A percentile compares a stretch with the other conserved stretches of the same genome.
Conservation (phyloP, 1,140 invertebrate genomes). For the Trichogramma pretiosum region DNA sequence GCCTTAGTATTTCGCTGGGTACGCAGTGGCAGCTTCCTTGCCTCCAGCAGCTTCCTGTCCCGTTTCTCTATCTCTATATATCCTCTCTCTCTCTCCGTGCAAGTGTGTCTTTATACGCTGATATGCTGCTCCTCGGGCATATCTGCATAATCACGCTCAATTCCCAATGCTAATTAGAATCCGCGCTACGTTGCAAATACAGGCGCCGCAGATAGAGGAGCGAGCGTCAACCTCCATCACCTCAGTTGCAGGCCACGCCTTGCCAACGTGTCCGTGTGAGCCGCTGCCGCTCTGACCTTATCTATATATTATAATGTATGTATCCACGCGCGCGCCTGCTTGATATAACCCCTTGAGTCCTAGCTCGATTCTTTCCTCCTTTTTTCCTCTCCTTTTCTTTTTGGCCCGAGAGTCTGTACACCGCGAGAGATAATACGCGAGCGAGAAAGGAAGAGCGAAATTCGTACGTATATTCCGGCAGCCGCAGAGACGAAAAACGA, state of each 20-base stretch:
- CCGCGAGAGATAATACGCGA: no score
- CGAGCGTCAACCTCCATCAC: conserved; percentile 31
- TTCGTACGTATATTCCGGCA: no score
- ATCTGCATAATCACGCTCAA: conserved; percentile 42
- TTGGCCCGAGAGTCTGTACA: not conserved
- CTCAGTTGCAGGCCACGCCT: conserved; percentile 21
- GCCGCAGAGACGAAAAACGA: no score
- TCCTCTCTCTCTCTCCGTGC: conserved; percentile 7
- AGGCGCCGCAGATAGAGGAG: no score
- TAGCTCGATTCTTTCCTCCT: not conserved
- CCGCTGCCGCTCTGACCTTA: conserved; percentile 2
- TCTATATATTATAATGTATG: not conserved
- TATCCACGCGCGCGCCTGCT: not conserved
- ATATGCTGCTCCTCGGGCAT: conserved; percentile 29
- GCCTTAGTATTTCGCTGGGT: not conserved
- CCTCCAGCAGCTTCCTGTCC: conserved; percentile 17
- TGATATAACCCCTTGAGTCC: not conserved
- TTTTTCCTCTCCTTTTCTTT: not conserved
- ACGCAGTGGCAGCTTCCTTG: no score
- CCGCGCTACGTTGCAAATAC: conserved; percentile 32
- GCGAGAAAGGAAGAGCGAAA: no score
- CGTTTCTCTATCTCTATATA: conserved; percentile 11
- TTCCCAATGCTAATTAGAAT: conserved; percentile 44
- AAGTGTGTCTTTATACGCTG: no score
- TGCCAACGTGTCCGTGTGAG: no score